Evolutionary conservation across 2,888 invertebrate species (phyloP), one percentile per base, ranked within the genome.

Genomic region (Drosophila greeni): DNA sequence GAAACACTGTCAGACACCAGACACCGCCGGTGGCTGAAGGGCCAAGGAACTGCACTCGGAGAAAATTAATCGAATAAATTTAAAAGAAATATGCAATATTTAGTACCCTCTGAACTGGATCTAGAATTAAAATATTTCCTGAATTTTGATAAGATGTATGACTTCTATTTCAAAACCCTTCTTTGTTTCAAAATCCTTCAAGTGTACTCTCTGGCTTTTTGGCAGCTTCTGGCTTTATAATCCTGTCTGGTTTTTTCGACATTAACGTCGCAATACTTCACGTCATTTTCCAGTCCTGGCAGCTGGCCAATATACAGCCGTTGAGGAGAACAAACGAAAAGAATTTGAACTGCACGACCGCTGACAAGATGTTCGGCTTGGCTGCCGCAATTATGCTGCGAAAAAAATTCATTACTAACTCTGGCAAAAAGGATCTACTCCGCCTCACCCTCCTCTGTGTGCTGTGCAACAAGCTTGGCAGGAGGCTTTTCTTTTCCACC

Each of bases 401-500:
- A 52, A 20, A 65, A 75, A 81, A 71, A 79, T 79, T 81, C 79
- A 79, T 80, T 80, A 80, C 76, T 57, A 33, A 31, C 36, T 45
- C 45, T 43, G 64, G 51, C 37, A 57, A 39, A 52, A 66, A 59
- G 43, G 52, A 26, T 26, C 42, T 26, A 24, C n/a, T 42, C 18
- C 48, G 23, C 9, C 24, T n/a, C 12, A 7, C 0, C 23, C n/a
- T 16, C 2, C 31, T 31, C 45, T 20, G 20, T 48, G 37, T 37
- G 26, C 62, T 59, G 53, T 60, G 56, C 65, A 48, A 49, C 62
- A 56, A 67, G 67, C 67, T 40, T 31, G 20, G 20, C 62, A 65
- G 62, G 36, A 62, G 65, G 65, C 47, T 62, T 53, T 36, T 49
- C 54, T 61, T 52, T 45, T 59, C 64, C 57, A 59, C 39, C 65